phyloP scores from a whole-genome alignment of 2,797 vertebrate species.

The Graptemys geographica region DNA sequence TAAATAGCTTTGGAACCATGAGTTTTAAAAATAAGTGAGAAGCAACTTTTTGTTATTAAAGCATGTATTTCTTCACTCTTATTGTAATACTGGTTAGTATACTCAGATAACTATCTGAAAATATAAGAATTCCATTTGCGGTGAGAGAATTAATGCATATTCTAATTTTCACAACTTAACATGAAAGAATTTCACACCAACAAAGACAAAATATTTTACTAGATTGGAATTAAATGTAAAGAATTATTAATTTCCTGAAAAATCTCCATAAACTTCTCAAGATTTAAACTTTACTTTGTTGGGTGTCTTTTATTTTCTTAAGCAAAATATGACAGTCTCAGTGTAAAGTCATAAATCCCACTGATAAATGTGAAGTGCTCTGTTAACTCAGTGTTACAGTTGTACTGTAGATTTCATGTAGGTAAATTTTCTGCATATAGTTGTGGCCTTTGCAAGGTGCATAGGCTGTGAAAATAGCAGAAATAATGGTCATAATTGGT shows the following conservation, averaged over 20 bases:
- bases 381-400: background rate
- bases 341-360: background rate
- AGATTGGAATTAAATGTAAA: too few species aligned
- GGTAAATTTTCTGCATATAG: background rate
- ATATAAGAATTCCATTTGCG: background rate
- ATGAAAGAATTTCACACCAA: background rate
- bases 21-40: constrained; percentile 29
- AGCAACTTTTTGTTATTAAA: background rate
- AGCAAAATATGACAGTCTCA: background rate
- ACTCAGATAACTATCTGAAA: background rate
- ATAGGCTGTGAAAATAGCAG: background rate
- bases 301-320: background rate
- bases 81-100: background rate
- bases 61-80: background rate
- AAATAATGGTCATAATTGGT: background rate
- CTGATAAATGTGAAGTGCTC: background rate
- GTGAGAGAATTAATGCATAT: background rate
- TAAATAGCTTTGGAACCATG: constrained; percentile 47
- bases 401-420: background rate
- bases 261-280: background rate
- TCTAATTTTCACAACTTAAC: background rate
- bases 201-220: background rate
- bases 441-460: background rate
- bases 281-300: background rate
- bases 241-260: background rate